Percentiles rank a stretch among this genome's conserved stretches.
These are phyloP conservation scores for Hemistola chrysoprasaria DNA, from an alignment of 2,888 invertebrate species.

Conservation along the genomic window DNA sequence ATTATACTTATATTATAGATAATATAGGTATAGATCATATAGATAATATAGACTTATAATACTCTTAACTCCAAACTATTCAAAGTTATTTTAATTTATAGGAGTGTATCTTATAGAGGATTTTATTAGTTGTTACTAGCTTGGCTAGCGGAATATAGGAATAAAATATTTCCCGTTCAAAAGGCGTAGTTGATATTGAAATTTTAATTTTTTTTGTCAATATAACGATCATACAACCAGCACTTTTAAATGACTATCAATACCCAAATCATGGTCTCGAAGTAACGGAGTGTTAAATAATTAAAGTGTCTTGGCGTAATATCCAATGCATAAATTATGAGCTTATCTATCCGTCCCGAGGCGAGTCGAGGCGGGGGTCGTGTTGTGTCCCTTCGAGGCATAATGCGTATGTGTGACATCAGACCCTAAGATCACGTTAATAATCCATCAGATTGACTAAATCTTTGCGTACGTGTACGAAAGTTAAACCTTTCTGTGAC, in stretches of 20 bases:
- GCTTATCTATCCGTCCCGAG: slow-evolving; percentile 50
- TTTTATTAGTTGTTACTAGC: too few relatives aligned
- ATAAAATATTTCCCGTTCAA: too few relatives aligned
- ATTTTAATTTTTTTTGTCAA: too few relatives aligned
- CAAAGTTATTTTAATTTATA: too few relatives aligned
- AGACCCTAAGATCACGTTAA: slow-evolving; percentile 53
- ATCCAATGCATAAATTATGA: slow-evolving; percentile 63
- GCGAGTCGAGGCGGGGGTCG: slow-evolving; percentile 12
- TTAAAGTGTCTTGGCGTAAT: slow-evolving; percentile 41
- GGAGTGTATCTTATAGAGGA: too few relatives aligned
- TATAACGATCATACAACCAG: slow-evolving; percentile 5
- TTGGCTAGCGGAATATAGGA: too few relatives aligned
- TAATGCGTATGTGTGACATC: slow-evolving; percentile 49
- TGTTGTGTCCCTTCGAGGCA: slow-evolving; percentile 40
- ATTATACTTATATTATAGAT: too few relatives aligned
- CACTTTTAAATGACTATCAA: slow-evolving; percentile 9
- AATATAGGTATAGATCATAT: too few relatives aligned
- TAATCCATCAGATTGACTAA: slow-evolving; percentile 67
- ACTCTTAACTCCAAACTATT: too few relatives aligned
- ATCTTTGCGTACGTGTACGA: slow-evolving; percentile 46
- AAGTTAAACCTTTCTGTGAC: slow-evolving; percentile 37
- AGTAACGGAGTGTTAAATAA: slow-evolving; percentile 28
- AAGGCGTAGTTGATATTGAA: too few relatives aligned
- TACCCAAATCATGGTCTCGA: slow-evolving; percentile 15
- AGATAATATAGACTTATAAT: too few relatives aligned